Conservation (phyloP, 1,140 invertebrate genomes). For the Idris sp. region DNA sequence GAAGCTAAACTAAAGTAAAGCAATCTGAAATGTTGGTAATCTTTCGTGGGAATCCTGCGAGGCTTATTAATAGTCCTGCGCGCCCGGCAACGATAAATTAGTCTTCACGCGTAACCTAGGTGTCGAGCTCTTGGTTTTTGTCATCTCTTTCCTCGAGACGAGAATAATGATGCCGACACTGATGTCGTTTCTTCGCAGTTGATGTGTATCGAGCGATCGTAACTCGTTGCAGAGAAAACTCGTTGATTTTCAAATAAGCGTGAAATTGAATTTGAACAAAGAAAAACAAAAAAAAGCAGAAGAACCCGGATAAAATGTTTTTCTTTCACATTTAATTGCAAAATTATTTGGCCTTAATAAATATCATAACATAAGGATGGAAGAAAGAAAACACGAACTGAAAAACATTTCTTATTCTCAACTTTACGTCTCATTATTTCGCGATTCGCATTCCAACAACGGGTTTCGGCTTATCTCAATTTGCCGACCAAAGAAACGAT, state of each 20-base stretch:
- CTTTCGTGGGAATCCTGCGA: conserved; percentile 58
- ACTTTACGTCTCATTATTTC: conserved; percentile 65
- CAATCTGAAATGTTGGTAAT: conserved; percentile 58
- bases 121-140: conserved; percentile 63
- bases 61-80: conserved; percentile 63
- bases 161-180: conserved; percentile 61
- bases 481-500: conserved; percentile 58
- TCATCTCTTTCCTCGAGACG: conserved; percentile 62
- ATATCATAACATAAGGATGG: no score
- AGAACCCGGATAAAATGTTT: no score
- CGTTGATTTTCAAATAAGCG: no score
- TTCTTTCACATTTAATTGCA: no score
- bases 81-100: conserved; percentile 64
- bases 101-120: conserved; percentile 62
- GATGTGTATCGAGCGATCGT: conserved; percentile 50
- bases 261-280: no score
- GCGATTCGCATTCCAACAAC: conserved; percentile 68
- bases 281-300: no score
- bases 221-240: no score
- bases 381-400: conserved; percentile 41
- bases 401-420: conserved; percentile 59
- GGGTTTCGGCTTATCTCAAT: conserved; percentile 70
- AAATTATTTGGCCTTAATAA: no score
- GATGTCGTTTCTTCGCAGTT: conserved; percentile 47
- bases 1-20: conserved; percentile 27